Conservation (phyloP, 2,113 vertebrate genomes). For the Bos javanicus region DNA sequence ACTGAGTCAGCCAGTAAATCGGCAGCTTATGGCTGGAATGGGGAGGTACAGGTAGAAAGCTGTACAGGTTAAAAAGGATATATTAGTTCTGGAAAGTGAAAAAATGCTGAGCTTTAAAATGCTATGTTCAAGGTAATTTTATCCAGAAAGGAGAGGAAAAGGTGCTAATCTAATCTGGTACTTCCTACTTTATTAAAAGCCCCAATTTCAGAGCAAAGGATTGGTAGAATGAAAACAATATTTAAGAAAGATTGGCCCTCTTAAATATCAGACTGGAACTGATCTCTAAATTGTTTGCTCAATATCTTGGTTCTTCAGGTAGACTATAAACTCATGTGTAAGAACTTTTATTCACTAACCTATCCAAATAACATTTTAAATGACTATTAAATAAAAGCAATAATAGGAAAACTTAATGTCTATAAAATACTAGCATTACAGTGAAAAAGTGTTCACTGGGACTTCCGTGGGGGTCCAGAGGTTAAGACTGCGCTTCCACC, state of each 20-base stretch:
- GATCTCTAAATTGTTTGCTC: not conserved
- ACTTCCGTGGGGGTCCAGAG: not conserved
- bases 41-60: not conserved
- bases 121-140: not conserved
- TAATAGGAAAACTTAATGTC: not conserved
- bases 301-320: not conserved
- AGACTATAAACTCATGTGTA: not conserved
- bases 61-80: not conserved
- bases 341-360: not conserved
- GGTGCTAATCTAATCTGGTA: not conserved
- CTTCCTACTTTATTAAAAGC: not conserved
- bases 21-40: not conserved
- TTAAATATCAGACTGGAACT: not conserved
- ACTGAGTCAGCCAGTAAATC: not conserved
- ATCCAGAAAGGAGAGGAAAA: not conserved
- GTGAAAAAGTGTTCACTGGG: not conserved
- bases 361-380: not conserved
- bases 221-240: not conserved
- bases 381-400: not conserved
- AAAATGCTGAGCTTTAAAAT: not conserved
- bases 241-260: not conserved
- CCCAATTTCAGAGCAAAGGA: slow-evolving; percentile 10
- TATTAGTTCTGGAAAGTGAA: not conserved
- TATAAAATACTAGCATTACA: not conserved
- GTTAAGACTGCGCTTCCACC: not conserved